phyloP scores from a whole-genome alignment of 2,888 invertebrate species.

The Aplocera efformata region DNA sequence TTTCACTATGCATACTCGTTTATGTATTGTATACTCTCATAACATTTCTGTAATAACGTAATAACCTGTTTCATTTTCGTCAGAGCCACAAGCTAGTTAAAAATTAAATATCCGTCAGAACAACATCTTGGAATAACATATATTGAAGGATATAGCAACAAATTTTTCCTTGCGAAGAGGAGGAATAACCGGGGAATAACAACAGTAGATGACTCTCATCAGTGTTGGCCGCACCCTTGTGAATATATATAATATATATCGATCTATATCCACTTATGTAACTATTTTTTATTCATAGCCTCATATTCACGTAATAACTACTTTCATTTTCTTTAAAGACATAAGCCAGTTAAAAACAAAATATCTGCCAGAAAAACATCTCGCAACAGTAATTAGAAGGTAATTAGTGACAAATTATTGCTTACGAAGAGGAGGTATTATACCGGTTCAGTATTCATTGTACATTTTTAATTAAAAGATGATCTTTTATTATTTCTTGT shows the following conservation, averaged over 20 bases:
- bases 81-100: slow-evolving; percentile 14
- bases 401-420: slow-evolving; percentile 76
- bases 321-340: no score
- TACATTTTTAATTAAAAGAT: no score
- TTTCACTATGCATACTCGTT: no score
- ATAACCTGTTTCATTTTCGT: no score
- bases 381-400: slow-evolving; percentile 63
- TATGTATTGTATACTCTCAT: no score
- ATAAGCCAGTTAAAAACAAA: slow-evolving; percentile 20
- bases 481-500: no score
- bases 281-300: no score
- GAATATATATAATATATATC: no score
- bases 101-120: slow-evolving; percentile 27
- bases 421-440: slow-evolving; percentile 62
- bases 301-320: no score
- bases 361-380: slow-evolving; percentile 33
- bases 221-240: slow-evolving; percentile 59
- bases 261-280: no score
- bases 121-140: slow-evolving; percentile 52
- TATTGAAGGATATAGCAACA: slow-evolving; percentile 73
- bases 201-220: slow-evolving; percentile 69
- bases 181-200: slow-evolving; percentile 60
- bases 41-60: no score
- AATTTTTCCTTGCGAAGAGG: slow-evolving; percentile 68
- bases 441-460: no score